Percentiles rank a stretch among this genome's conserved stretches.
Conservation (phyloP, 92 coral and sea anemone genomes). For the Phenganax subtilis region DNA sequence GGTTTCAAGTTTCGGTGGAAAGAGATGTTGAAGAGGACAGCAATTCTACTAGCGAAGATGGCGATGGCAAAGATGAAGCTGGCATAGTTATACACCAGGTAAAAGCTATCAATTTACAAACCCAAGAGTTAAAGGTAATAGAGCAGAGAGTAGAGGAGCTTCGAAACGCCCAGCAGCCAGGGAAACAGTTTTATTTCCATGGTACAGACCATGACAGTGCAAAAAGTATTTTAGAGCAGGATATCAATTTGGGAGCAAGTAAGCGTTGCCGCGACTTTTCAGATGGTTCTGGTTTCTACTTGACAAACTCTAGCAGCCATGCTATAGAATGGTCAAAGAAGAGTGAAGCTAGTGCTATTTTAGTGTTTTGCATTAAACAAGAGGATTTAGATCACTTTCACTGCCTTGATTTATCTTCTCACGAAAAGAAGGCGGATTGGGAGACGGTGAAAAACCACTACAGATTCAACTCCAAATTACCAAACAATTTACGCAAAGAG, state of each 20-base stretch:
- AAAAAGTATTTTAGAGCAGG: conserved; percentile 16
- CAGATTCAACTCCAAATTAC: background rate
- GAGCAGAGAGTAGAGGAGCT: background rate
- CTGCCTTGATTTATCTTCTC: conserved; percentile 1
- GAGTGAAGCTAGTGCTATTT: conserved; percentile 25
- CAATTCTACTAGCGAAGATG: background rate
- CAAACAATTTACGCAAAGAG: background rate
- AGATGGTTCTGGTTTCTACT: conserved; percentile 32
- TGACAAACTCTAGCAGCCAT: background rate
- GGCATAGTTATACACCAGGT: background rate
- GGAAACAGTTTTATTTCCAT: conserved; percentile 19
- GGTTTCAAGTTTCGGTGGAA: conserved; percentile 27
- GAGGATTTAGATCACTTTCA: background rate
- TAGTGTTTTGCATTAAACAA: conserved; percentile 2
- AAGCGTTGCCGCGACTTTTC: conserved; percentile 22
- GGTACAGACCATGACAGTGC: conserved; percentile 44
- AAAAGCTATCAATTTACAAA: background rate
- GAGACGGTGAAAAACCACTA: conserved; percentile 3
- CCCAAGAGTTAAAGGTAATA: background rate
- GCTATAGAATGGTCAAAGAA: conserved; percentile 29
- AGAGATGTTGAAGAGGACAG: background rate
- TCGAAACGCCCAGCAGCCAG: background rate
- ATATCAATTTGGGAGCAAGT: conserved; percentile 23
- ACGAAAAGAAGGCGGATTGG: background rate
- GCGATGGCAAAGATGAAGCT: background rate